These are phyloP conservation scores for Protonibea diacanthus DNA, from an alignment of 2,797 vertebrate genomes.

Conservation along the genomic window DNA sequence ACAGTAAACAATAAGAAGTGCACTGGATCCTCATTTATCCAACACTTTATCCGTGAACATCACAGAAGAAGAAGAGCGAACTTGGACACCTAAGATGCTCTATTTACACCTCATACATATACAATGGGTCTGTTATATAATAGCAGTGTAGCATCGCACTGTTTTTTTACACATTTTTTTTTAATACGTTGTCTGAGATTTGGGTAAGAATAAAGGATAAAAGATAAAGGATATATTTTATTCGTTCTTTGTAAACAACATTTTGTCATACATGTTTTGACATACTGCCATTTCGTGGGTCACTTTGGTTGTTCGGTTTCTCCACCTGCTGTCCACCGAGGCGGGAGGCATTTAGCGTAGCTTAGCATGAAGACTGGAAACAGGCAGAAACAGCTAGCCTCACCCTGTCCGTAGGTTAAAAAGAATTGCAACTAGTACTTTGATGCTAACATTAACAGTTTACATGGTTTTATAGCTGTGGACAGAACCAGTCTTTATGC, in stretches of 20 bases:
- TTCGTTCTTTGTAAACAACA: no score
- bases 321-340: no score
- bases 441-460: background rate
- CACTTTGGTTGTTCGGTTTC: no score
- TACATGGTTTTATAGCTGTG: background rate
- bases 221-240: no score
- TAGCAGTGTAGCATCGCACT: background rate
- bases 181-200: background rate
- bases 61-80: background rate
- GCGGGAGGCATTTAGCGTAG: background rate
- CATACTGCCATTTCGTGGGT: no score
- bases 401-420: background rate
- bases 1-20: background rate
- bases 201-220: background rate
- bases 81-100: background rate
- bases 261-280: no score
- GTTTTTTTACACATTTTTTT: background rate
- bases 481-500: background rate
- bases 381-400: background rate
- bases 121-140: background rate
- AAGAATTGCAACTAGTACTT: background rate
- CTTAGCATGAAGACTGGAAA: background rate
- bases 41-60: constrained; percentile 10
- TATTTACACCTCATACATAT: background rate
- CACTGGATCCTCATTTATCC: constrained; percentile 19